Conservation (phyloP, 2,797 vertebrate genomes). For the Pampus argenteus region DNA sequence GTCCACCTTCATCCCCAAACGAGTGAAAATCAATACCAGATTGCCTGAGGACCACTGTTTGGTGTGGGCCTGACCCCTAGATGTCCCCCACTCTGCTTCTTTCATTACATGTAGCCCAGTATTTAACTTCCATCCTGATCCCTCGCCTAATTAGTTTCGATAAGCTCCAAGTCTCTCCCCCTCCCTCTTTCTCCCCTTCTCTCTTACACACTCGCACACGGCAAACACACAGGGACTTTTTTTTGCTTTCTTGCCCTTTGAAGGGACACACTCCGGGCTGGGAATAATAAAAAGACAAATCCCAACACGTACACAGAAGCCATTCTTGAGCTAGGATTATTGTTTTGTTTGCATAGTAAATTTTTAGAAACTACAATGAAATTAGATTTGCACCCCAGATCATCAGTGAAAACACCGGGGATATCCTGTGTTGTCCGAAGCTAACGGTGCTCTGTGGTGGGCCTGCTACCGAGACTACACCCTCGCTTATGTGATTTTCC, state of each 20-base stretch:
- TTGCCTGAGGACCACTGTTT: constrained; percentile 89
- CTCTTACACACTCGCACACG: constrained; percentile 44
- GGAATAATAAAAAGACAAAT: constrained; percentile 77
- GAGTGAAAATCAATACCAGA: constrained; percentile 91
- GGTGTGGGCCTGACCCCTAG: constrained; percentile 89
- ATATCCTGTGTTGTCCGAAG: constrained; percentile 75
- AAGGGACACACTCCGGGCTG: constrained; percentile 70
- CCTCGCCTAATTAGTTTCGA: constrained; percentile 93
- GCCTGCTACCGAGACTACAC: constrained; percentile 73
- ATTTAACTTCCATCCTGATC: constrained; percentile 94
- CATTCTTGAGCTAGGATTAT: constrained; percentile 66
- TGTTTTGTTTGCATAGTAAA: constrained; percentile 90
- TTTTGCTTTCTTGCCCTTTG: constrained; percentile 68
- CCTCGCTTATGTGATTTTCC: constrained; percentile 26
- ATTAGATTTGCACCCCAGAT: constrained; percentile 91
- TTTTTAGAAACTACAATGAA: constrained; percentile 92
- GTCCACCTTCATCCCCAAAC: constrained; percentile 84
- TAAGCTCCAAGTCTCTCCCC: constrained; percentile 82
- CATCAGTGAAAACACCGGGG: constrained; percentile 80
- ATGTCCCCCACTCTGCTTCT: constrained; percentile 89
- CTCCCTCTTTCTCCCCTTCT: constrained; percentile 31
- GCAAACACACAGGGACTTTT: constrained; percentile 64
- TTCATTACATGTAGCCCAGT: constrained; percentile 89
- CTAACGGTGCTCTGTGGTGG: constrained; percentile 85
- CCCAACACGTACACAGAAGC: constrained; percentile 67